Evolutionary conservation across 2,113 vertebrate species (phyloP), one percentile per base, ranked within the genome.

Genomic region (Scytalopus superciliaris): DNA sequence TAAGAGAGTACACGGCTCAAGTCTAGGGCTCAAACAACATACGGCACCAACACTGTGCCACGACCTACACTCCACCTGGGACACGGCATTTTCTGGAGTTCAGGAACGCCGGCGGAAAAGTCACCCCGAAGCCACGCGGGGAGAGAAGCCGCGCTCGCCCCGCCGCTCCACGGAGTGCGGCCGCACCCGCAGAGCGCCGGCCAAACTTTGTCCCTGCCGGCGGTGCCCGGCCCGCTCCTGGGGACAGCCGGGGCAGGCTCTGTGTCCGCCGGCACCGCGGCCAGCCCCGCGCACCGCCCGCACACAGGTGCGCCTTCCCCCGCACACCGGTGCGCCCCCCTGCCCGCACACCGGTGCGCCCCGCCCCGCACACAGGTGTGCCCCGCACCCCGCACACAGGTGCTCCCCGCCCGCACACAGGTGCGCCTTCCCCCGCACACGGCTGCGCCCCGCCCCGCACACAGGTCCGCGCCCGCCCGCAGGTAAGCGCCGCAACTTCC

Each of bases 1-100:
- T 16, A 3, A 42, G 19, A 15, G 18, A 16, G 18, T 1, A 23
- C 0, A 19, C 5, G 0, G 19, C 15, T 64, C 7, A 13, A 50
- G 25, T 7, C 63, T 8, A 1, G n/a, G 35, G n/a, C 33, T 47
- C 62, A 18, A n/a, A 17, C 33, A 66, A 12, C 30, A n/a, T 0
- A 33, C 6, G 9, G 40, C 2, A 56, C 27, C 60, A 53, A 17
- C 40, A 7, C 9, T 9, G 45, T 9, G 42, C 37, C n/a, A 12
- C 4, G 49, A n/a, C 19, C 45, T 42, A 4, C 55, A 2, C 59
- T 16, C n/a, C 40, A 2, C 2, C 1, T 2, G 69, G 28, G 40
- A 52, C 1, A 21, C 3, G 18, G 10, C 21, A 19, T 50, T 45
- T 50, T 59, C 56, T 16, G 1, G 70, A 92, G 52, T 79, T 82